phyloP scores from a whole-genome alignment of 2,113 vertebrate genomes.

The Etheostoma cragini region DNA sequence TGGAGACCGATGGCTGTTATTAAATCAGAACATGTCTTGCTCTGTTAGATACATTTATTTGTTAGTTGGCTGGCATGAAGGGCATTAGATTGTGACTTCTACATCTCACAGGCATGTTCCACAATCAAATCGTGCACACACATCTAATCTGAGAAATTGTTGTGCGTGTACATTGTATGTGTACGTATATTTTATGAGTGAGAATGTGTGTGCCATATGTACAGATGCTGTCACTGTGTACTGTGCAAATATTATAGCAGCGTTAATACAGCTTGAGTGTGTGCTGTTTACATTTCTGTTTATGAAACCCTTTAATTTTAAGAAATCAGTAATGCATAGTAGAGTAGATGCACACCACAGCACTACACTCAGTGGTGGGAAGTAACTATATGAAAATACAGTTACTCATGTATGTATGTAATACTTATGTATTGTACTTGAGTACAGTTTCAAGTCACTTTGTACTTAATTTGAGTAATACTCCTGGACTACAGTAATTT shows the following conservation, averaged over 20 bases:
- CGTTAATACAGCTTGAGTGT: background rate
- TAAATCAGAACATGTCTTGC: constrained; percentile 41
- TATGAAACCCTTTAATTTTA: background rate
- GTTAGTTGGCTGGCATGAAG: constrained; percentile 4
- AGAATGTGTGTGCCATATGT: background rate
- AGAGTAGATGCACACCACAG: no score
- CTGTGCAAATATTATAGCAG: background rate
- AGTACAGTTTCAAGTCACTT: no score
- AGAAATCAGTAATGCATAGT: background rate
- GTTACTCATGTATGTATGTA: no score
- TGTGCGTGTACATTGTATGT: background rate
- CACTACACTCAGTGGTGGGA: no score
- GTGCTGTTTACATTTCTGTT: background rate
- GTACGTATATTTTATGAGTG: background rate
- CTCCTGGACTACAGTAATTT: no score
- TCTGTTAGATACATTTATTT: constrained; percentile 53
- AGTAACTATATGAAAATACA: no score
- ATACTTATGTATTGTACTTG: no score
- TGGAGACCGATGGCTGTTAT: constrained; percentile 61
- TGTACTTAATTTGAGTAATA: no score
- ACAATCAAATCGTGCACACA: background rate
- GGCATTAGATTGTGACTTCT: constrained; percentile 38
- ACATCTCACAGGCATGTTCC: background rate
- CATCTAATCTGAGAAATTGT: background rate
- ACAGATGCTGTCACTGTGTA: background rate